Evolutionary conservation across 2,113 vertebrate species (phyloP).

Genomic region (Passerina amoena): DNA sequence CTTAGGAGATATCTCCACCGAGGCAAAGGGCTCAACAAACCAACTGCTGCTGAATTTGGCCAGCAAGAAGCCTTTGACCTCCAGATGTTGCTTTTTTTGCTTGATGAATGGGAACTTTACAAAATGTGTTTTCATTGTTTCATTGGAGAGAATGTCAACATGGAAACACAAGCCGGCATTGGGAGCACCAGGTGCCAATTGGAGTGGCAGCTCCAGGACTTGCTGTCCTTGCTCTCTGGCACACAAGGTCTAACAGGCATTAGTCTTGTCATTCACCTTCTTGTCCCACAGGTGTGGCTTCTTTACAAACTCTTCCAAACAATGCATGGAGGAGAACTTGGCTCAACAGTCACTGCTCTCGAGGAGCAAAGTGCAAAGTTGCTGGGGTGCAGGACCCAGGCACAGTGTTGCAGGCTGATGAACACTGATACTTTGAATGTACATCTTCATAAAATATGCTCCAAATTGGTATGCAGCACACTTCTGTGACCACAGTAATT

Average conservation of each 20-base stretch:
- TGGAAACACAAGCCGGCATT: background rate
- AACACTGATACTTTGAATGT: background rate
- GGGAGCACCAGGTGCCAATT: background rate
- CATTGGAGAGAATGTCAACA: constrained; percentile 28
- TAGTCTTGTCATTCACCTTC: constrained; percentile 3
- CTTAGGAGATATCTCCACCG: background rate
- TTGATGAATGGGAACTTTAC: background rate
- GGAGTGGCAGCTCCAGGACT: background rate
- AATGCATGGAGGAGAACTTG: background rate
- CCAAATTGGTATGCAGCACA: background rate
- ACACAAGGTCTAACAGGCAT: background rate
- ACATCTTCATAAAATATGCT: background rate
- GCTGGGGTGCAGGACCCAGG: background rate
- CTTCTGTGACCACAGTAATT: background rate
- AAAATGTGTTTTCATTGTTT: constrained; percentile 30
- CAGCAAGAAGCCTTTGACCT: constrained; percentile 44
- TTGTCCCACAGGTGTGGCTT: background rate
- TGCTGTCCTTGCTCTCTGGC: background rate
- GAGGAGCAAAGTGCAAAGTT: background rate
- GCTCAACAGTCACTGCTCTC: background rate
- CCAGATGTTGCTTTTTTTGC: constrained; percentile 37
- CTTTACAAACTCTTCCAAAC: background rate
- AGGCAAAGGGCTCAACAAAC: background rate
- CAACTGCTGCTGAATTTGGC: background rate
- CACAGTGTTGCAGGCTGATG: background rate